These are phyloP conservation scores for Cactoblastis cactorum DNA, from an alignment of 2,888 invertebrate genomes.

Conservation along the genomic window DNA sequence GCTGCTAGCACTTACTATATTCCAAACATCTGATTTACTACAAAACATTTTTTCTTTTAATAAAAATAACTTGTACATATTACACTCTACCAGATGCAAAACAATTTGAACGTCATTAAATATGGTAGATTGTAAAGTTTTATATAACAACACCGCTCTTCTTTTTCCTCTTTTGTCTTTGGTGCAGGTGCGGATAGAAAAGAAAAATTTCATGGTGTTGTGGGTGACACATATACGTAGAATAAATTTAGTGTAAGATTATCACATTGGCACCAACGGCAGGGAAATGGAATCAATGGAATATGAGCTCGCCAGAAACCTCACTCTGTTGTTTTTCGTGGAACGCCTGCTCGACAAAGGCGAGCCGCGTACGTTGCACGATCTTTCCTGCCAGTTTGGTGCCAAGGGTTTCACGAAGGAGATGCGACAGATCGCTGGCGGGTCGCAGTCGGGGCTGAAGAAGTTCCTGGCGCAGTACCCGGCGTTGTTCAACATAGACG, in stretches of 20 bases:
- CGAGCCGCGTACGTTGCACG: constrained; percentile 96
- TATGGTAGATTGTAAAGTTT: neutral
- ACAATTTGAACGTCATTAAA: no score
- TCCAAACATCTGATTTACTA: no score
- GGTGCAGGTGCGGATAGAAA: constrained; percentile 53
- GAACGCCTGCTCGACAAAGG: constrained; percentile 98
- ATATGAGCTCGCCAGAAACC: constrained; percentile 95
- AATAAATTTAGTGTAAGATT: constrained; percentile 74
- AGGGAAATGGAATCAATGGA: constrained; percentile 93
- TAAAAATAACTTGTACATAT: no score
- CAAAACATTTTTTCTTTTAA: no score
- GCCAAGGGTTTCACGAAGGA: constrained; percentile 99
- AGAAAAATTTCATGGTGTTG: constrained; percentile 78
- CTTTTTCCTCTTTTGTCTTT: constrained; percentile 50
- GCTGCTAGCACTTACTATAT: no score
- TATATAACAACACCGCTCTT: constrained; percentile 36
- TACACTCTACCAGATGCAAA: no score
- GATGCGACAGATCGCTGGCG: constrained; percentile 97
- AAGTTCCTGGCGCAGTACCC: constrained; percentile 98
- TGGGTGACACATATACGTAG: constrained; percentile 79
- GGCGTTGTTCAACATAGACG: constrained; percentile 95
- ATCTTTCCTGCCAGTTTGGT: constrained; percentile 99
- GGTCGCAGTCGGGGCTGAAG: constrained; percentile 96
- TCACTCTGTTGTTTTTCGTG: constrained; percentile 98
- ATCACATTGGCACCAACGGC: constrained; percentile 76